phyloP scores from a whole-genome alignment of 92 coral and sea anemone species.

The Montipora capitata region DNA sequence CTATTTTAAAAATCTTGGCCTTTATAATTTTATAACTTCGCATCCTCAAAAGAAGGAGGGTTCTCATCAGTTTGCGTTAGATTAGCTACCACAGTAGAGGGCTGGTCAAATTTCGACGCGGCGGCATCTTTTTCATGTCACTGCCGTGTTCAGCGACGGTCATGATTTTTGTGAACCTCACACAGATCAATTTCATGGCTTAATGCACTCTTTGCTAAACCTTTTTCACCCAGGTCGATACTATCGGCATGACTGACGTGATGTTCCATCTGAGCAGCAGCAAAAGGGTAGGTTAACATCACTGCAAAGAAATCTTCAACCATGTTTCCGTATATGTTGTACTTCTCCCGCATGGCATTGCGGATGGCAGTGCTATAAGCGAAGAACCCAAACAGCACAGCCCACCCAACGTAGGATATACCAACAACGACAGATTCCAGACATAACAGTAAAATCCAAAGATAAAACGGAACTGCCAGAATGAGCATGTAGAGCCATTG shows the following conservation, averaged over 20 bases:
- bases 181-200: not conserved
- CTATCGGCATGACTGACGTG: constrained; percentile 60
- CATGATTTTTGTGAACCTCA: constrained; percentile 20
- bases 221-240: not conserved
- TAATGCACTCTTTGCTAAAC: not conserved
- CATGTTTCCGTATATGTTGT: constrained; percentile 83
- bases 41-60: not conserved
- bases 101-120: not conserved
- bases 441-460: constrained; percentile 68
- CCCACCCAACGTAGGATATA: constrained; percentile 82
- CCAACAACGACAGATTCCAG: constrained; percentile 73
- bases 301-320: constrained; percentile 83
- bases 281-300: constrained; percentile 81
- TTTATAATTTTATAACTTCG: not conserved
- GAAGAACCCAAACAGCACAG: constrained; percentile 74
- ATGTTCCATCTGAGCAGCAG: constrained; percentile 87
- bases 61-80: not conserved
- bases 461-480: constrained; percentile 73
- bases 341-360: constrained; percentile 83
- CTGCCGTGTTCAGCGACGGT: not conserved
- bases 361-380: constrained; percentile 79
- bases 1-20: not conserved
- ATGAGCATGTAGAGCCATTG: constrained; percentile 66
- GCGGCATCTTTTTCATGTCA: not conserved
- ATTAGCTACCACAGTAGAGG: not conserved